Evolutionary conservation across 2,113 vertebrate species (phyloP).

Genomic region (Mormoops blainvillei): DNA sequence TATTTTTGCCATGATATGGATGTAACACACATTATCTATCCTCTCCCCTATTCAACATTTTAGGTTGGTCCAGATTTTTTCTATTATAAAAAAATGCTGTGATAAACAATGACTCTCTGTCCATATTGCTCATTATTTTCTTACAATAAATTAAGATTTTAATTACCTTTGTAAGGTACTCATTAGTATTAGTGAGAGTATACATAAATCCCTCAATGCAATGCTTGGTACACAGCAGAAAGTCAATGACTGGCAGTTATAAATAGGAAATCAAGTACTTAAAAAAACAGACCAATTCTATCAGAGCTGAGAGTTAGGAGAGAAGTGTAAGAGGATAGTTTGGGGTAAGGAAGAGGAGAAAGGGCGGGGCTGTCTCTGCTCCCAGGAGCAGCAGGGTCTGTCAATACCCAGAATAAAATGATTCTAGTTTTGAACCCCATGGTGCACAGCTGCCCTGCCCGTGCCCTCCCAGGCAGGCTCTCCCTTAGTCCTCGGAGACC

Average conservation of each 20-base stretch:
- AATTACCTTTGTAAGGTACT: neutral
- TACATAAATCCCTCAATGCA: neutral
- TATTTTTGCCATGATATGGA: neutral
- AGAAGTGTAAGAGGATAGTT: rapidly evolving
- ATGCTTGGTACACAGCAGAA: neutral
- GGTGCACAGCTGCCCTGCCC: rapidly evolving
- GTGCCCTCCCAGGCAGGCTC: rapidly evolving
- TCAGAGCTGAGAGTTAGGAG: neutral
- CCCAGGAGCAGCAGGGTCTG: neutral
- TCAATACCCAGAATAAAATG: neutral
- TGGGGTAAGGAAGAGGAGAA: neutral
- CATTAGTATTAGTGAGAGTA: neutral
- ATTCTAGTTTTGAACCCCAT: neutral
- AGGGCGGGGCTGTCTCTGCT: neutral
- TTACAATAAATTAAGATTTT: neutral
- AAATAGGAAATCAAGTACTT: neutral
- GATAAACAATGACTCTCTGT: neutral
- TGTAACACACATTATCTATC: neutral
- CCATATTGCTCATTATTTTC: neutral
- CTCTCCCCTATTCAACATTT: neutral
- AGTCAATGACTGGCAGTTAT: neutral
- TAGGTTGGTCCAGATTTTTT: neutral
- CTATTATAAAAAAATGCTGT: neutral
- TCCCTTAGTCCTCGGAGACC: neutral
- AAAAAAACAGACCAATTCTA: neutral